Base-by-base conservation (phyloP, 2,888 invertebrate genomes). In the Sepioteuthis lessoniana region DNA sequence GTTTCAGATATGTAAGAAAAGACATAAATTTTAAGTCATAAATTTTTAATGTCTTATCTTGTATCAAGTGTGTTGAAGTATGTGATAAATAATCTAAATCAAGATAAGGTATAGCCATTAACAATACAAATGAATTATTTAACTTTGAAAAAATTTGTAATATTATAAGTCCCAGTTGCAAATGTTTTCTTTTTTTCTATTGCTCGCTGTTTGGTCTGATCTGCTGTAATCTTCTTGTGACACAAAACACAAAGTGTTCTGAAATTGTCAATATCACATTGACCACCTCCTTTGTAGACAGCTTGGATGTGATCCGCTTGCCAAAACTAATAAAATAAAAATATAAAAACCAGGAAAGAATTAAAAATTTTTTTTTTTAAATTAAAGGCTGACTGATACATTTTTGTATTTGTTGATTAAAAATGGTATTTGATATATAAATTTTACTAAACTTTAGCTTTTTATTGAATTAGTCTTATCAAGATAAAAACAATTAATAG, bases 261-360 rank as follows among this genome's bases (percentile, higher is more conserved):
- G 94, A 97, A 95, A 95, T 97, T 97, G 95, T 97, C 97, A 90
- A 97, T 95, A 94, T 97, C 97, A 96, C 97, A 97, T 95, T 96
- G 95, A 10, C 97, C 97, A 16, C 97, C 97, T 47, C 97, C 97
- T 90, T 96, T 96, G 95, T 95, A 96, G 47, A 97, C 97, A 0
- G 97, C 96, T 13, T 94, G 94, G 90, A 97, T 97, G 95, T 97
- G 97, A 94, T 97, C 97, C 60, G 96, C 96, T 94, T 97, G 96
- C 97, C 97, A 97, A 93, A 97, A 97, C 97, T 97, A 95, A 93
- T 94, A 94, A 93, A 93, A 94, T 46, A 93, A 10, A 93, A 94
- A 38, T 91, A 21, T 60, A 93, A 28, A 47, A 7, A 31, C 38
- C 16, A 76, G 13, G 16, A n/a, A 35, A 16, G n/a, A 35, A 35